Evolutionary conservation across 2,888 invertebrate species (phyloP).

Genomic region (Teinopalpus imperialis): DNA sequence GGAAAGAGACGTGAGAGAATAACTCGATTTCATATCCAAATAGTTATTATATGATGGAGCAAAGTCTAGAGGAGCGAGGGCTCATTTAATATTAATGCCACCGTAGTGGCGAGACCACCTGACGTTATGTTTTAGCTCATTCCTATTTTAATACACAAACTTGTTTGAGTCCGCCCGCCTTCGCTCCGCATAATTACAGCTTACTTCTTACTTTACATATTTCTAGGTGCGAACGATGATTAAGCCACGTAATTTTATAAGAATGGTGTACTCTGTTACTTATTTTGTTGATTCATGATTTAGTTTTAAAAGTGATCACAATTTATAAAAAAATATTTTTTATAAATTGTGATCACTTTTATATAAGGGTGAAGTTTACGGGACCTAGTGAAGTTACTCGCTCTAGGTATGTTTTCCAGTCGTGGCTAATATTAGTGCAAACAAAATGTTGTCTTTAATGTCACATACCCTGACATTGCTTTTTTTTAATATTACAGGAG

Average conservation of each 20-base stretch:
- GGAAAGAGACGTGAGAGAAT: no score
- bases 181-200: conserved; percentile 21
- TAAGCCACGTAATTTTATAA: conserved; percentile 13
- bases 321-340: no score
- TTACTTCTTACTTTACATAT: conserved; percentile 8
- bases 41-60: conserved; percentile 10
- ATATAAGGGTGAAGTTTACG: no score
- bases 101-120: conserved; percentile 24
- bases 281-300: no score
- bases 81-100: conserved; percentile 28
- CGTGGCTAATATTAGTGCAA: no score
- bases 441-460: no score
- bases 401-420: no score
- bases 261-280: not conserved
- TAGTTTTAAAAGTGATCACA: no score
- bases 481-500: no score
- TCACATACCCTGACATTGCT: no score
- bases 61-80: conserved; percentile 13
- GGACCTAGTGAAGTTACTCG: no score
- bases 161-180: conserved; percentile 8
- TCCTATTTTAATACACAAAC: conserved; percentile 24
- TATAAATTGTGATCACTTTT: no score
- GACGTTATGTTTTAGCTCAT: conserved; percentile 21
- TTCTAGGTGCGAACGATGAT: conserved; percentile 22
- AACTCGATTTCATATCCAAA: conserved; percentile 20